Evolutionary conservation across 2,113 vertebrate species (phyloP).

Genomic region (Orientallactaga bullata): DNA sequence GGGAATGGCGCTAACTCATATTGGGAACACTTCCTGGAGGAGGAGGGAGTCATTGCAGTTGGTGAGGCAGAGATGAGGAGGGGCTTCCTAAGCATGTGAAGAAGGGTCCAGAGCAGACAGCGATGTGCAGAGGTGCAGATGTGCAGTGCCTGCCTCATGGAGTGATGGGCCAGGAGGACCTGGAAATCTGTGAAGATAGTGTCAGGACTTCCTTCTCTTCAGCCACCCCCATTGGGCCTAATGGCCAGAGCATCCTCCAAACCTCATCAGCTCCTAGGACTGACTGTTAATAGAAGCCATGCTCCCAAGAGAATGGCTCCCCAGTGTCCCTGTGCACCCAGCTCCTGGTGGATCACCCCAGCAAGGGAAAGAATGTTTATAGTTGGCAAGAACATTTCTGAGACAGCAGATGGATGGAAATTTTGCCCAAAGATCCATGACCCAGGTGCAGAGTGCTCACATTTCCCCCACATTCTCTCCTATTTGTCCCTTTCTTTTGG

Average conservation of each 20-base stretch:
- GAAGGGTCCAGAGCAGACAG: not conserved
- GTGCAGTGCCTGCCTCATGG: accelerated
- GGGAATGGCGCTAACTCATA: not conserved
- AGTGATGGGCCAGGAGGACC: not conserved
- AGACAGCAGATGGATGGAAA: not conserved
- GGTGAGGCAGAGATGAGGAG: not conserved
- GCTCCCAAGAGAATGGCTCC: not conserved
- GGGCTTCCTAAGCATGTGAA: not conserved
- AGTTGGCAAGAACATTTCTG: not conserved
- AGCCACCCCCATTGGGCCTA: not conserved
- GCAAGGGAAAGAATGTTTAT: not conserved
- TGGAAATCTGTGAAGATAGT: not conserved
- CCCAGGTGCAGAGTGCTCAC: not conserved
- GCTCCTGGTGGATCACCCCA: not conserved
- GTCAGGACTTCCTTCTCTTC: not conserved
- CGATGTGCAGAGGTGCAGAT: not conserved
- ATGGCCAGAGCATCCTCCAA: not conserved
- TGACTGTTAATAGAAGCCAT: not conserved
- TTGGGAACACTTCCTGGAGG: not conserved
- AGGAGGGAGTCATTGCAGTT: too few relatives aligned
- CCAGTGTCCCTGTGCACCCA: accelerated
- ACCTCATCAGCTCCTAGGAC: not conserved
- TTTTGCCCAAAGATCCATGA: not conserved
- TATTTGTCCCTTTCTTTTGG: accelerated
- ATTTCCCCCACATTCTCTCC: not conserved